Base-by-base conservation (phyloP, 2,888 invertebrate species). In the Oscheius sp. region DNA sequence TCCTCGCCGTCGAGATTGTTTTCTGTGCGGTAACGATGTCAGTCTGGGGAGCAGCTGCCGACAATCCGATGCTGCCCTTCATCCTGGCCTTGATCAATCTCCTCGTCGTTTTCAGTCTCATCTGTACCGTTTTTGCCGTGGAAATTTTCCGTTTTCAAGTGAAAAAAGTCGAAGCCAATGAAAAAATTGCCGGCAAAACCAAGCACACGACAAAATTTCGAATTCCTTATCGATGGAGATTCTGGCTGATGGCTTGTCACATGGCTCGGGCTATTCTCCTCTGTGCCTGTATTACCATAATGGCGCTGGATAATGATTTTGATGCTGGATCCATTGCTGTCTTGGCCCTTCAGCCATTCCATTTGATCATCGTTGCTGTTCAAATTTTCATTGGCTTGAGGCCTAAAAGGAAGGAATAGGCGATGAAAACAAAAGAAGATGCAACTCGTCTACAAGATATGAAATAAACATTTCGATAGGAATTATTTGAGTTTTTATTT, bases 231-330 rank as follows among this genome's bases (percentile, higher is more conserved):
- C 21, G 71, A 5, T 75, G 75, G 74, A 72, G 73, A 52, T 78
- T 75, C 64, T 64, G 53, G 53, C 52, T 66, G n/a, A 13, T 52
- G n/a, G 49, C n/a, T 9, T 16, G 23, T 9, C 66, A 66, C 35
- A 25, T 66, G 23, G 66, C 72, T 13, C 69, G 76, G 9, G 49
- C 74, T 52, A 59, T 77, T 46, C 69, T 77, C 23, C 58, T 69
- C 29, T 76, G 76, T 41, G 16, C 74, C 41, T 76, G 74, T 43
- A 77, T 79, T 6, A 77, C 77, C n/a, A 71, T 76, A 18, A 72
- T 68, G 25, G 74, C 74, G 7, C 43, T 79, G 61, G 79, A 77
- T 43, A 66, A 77, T 55, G 68, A 79, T 46, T 77, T 71, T n/a
- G 79, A 79, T 61, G 69, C 66, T 9, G 77, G 79, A 3, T 69